Evolutionary conservation across 1,140 invertebrate species (phyloP), one percentile per base, ranked within the genome.

Genomic region (Dendrolimus kikuchii): DNA sequence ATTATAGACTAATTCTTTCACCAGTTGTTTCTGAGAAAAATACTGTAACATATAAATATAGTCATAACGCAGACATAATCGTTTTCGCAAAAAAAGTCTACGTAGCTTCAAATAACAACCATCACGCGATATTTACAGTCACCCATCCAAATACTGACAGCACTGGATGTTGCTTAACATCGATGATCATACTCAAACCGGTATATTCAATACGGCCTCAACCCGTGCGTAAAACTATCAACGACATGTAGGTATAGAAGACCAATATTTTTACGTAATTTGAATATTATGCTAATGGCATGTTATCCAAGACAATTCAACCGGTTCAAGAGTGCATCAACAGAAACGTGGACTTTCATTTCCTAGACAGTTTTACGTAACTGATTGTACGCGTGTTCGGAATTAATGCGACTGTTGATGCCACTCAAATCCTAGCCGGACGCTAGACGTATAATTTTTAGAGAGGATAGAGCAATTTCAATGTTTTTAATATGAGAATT

Each of bases 321-420:
- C 38, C 48, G 41, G 53, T 55, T 55, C 53, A 55, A 55, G 41
- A 55, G 53, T 46, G 53, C 53, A 55, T n/a, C 42, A 38, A 46
- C 42, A 48, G 37, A 41, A 52, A 46, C 23, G 51, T 48, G 7
- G 23, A 75, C 74, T 77, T 74, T 77, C 71, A 73, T 73, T 74
- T 77, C 71, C 74, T 73, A 53, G 58, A 47, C 45, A 49, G 57
- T 57, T 65, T 77, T 68, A 72, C 58, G 61, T 68, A 76, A 76
- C 63, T 68, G 58, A 67, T 69, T 62, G 60, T 58, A 46, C 38
- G 47, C 46, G 49, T 49, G 55, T 39, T 44, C 40, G n/a, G n/a
- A 65, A 66, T 70, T 68, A 64, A 38, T 41, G 49, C 38, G 52
- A 52, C 38, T 40, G 40, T 49, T 53, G 9, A 3, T 23, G 23